Conservation (phyloP, 2,888 invertebrate genomes). For the Parnassius orleans region DNA sequence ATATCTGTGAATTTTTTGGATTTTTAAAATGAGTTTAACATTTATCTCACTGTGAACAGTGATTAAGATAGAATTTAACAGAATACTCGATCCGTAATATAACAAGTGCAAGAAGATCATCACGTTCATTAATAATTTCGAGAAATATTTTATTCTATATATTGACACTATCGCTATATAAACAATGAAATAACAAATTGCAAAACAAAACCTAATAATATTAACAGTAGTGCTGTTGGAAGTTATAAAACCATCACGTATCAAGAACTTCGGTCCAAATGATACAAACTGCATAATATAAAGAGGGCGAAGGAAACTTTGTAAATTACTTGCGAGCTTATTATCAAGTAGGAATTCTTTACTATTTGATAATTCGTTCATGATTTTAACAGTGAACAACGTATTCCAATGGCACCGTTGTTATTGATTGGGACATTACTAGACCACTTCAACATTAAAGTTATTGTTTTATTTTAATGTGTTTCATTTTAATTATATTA, state of each 20-base stretch:
- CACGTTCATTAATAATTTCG: neutral
- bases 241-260: conserved; percentile 1
- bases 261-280: neutral
- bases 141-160: neutral
- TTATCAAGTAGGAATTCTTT: conserved; percentile 2
- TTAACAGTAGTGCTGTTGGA: neutral
- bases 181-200: neutral
- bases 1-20: neutral
- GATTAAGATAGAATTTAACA: neutral
- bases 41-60: neutral
- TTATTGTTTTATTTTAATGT: too few species aligned
- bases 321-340: neutral
- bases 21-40: neutral
- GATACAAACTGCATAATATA: neutral
- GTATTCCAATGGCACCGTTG: too few species aligned
- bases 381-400: too few species aligned
- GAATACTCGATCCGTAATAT: neutral
- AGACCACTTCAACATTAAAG: too few species aligned
- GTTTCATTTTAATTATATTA: too few species aligned
- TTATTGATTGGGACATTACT: too few species aligned
- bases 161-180: neutral
- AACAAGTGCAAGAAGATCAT: neutral
- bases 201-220: neutral
- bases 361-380: too few species aligned
- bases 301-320: neutral